Percentiles rank a stretch among this genome's conserved stretches.
Conservation (phyloP, 2,797 vertebrate species). For the Dendrocincla tyrannina region DNA sequence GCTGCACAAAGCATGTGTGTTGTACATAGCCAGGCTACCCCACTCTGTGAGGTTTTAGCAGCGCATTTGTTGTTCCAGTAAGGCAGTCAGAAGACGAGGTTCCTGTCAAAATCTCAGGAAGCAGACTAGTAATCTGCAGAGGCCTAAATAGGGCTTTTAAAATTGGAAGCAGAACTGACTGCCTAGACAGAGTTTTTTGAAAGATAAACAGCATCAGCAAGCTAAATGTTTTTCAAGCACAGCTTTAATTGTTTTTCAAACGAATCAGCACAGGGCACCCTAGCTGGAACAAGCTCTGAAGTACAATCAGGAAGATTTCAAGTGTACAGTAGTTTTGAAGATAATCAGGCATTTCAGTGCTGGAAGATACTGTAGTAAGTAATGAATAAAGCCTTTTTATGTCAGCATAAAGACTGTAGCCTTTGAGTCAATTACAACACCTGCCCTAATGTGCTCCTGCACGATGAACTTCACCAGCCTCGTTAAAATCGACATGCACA, state of each 20-base stretch:
- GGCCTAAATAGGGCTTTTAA: slow-evolving; percentile 41
- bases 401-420: background rate
- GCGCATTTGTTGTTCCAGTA: background rate
- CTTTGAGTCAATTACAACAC: background rate
- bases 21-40: background rate
- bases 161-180: slow-evolving; percentile 39
- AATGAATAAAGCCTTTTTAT: background rate
- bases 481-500: background rate
- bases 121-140: slow-evolving; percentile 12
- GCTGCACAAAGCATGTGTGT: accelerated
- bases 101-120: slow-evolving; percentile 23
- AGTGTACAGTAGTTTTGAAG: slow-evolving; percentile 2
- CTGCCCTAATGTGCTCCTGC: background rate
- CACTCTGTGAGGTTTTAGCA: background rate
- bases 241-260: slow-evolving; percentile 52
- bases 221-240: slow-evolving; percentile 47
- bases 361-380: background rate
- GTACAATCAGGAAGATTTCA: slow-evolving; percentile 37
- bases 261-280: slow-evolving; percentile 13
- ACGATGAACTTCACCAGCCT: background rate
- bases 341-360: slow-evolving; percentile 21
- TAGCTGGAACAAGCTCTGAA: slow-evolving; percentile 22
- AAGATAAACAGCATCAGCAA: slow-evolving; percentile 38
- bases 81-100: background rate
- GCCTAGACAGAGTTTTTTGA: slow-evolving; percentile 30